Evolutionary conservation across 2,888 invertebrate genomes (phyloP), one percentile per base, ranked within the genome.

Genomic region (Acheta domesticus): DNA sequence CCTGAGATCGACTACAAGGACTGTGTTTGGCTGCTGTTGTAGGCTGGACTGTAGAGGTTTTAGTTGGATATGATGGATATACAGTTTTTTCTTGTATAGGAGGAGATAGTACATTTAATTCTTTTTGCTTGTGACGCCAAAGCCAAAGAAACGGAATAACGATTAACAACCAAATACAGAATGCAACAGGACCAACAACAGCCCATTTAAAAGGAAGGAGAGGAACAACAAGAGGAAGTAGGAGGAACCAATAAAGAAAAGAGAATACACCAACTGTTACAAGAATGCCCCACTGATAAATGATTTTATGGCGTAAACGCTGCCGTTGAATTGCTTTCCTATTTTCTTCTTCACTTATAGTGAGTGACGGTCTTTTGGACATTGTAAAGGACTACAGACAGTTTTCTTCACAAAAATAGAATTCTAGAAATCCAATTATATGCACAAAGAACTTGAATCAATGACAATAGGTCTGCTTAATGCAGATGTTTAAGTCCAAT

Each of bases 181-280:
- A 78, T 11, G 82, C 81, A 36, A 78, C 74, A 14, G 82, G 77
- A 81, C 82, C 81, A 75, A 75, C 73, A 20, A 20, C 49, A 21
- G 49, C 77, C 80, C 82, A 82, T 16, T n/a, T 49, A 2, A 8
- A 8, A 50, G 48, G 75, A 21, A 74, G 78, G 74, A 12, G 77
- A 5, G n/a, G 20, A 77, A 48, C 82, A 12, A 82, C 48, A 23
- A 82, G 49, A n/a, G 83, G 83, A 74, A 82, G 80, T 62, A 83
- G 75, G 21, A 83, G 62, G 77, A 83, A 82, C 83, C 83, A 83
- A 79, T 82, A 83, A n/a, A 81, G 49, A 23, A 81, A 79, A 16
- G 82, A 82, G 78, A 82, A 83, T 12, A 82, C 20, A 2, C 81
- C 80, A 75, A 80, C 79, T 14, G 80, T 50, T 23, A 81, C 73